Conservation (phyloP, 2,888 invertebrate genomes). For the Colostygia pectinataria region DNA sequence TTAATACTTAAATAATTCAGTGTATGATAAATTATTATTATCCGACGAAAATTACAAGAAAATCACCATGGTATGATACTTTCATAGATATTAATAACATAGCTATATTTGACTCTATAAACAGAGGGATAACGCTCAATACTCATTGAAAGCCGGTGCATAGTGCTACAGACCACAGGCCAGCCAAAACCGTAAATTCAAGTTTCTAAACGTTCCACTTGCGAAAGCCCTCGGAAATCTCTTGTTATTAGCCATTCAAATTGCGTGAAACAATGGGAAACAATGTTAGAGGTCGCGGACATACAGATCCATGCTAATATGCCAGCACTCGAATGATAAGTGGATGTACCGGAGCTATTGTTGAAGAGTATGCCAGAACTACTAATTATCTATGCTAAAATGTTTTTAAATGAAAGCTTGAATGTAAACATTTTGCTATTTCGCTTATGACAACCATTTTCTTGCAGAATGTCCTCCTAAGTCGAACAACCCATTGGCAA, state of each 20-base stretch:
- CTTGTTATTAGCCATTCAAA: conserved; percentile 71
- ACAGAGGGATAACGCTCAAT: not conserved
- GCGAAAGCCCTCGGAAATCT: conserved; percentile 60
- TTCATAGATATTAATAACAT: not conserved
- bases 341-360: conserved; percentile 52
- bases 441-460: conserved; percentile 4
- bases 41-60: too few species aligned
- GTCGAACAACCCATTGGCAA: conserved; percentile 15
- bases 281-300: conserved; percentile 61
- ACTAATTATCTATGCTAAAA: too few species aligned
- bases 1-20: not conserved
- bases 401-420: not conserved
- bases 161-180: not conserved
- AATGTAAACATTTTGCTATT: not conserved
- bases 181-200: conserved; percentile 49
- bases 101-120: not conserved
- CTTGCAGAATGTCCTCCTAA: conserved; percentile 1
- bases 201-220: conserved; percentile 71
- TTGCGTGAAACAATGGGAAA: conserved; percentile 65
- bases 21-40: too few species aligned
- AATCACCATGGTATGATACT: not conserved
- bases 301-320: conserved; percentile 60
- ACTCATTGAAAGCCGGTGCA: not conserved
- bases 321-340: conserved; percentile 52
- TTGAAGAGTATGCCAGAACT: too few species aligned